Conservation (phyloP, 2,797 vertebrate genomes). For the Psittacula echo region DNA sequence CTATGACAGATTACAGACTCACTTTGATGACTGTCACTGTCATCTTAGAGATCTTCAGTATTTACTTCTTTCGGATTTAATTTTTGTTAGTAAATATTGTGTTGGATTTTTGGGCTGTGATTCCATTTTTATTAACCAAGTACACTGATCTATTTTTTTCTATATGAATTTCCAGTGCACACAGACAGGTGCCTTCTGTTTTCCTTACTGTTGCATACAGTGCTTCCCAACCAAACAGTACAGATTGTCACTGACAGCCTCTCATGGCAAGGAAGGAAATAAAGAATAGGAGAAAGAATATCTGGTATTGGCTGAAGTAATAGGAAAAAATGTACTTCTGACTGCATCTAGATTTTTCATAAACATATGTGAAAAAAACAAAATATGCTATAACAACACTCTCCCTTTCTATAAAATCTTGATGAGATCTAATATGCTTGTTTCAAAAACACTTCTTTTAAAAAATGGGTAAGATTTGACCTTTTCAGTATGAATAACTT, state of each 20-base stretch:
- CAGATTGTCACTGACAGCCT: neutral
- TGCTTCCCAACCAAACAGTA: neutral
- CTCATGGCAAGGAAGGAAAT: neutral
- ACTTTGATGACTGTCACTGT: neutral
- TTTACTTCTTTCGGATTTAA: neutral
- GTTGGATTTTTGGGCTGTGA: neutral
- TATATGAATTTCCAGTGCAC: neutral
- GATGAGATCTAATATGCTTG: neutral
- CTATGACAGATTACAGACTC: neutral
- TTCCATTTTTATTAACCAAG: neutral
- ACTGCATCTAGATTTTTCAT: neutral
- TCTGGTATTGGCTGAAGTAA: neutral
- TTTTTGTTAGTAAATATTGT: neutral
- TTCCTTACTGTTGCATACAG: neutral
- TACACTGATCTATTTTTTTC: neutral
- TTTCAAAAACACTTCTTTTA: neutral
- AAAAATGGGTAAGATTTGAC: neutral
- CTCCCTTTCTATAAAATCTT: neutral
- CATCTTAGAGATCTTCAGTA: neutral
- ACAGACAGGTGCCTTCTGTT: neutral
- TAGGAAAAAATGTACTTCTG: neutral
- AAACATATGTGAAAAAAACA: neutral
- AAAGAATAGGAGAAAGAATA: neutral
- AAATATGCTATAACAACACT: neutral
- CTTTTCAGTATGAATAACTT: neutral